Conservation (phyloP, 2,888 invertebrate species). For the Teleiodes luculella region DNA sequence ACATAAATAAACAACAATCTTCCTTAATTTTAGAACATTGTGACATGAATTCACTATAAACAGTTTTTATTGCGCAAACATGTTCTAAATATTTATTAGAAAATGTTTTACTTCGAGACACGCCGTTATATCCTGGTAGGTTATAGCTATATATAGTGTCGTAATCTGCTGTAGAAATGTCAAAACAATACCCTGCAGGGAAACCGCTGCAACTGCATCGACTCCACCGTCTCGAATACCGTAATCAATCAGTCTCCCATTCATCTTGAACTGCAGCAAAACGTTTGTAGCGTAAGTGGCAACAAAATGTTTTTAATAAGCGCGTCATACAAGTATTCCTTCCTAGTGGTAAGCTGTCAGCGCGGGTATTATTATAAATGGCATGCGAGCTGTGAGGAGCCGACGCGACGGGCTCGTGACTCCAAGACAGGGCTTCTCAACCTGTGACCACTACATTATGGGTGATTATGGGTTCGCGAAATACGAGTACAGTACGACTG, state of each 20-base stretch:
- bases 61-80: too few species aligned
- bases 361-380: slow-evolving; percentile 63
- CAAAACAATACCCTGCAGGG: slow-evolving; percentile 14
- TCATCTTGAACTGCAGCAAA: not conserved
- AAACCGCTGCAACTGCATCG: not conserved
- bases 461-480: not conserved
- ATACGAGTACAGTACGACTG: too few species aligned
- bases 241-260: not conserved
- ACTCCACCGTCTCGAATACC: not conserved
- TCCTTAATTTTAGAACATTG: too few species aligned
- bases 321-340: slow-evolving; percentile 48
- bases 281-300: slow-evolving; percentile 12
- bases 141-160: slow-evolving; percentile 1
- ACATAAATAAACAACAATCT: too few species aligned
- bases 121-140: too few species aligned
- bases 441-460: not conserved
- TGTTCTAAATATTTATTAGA: too few species aligned
- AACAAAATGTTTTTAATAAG: slow-evolving; percentile 40
- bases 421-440: not conserved
- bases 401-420: slow-evolving; percentile 38
- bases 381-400: slow-evolving; percentile 50
- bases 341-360: slow-evolving; percentile 53
- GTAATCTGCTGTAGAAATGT: slow-evolving; percentile 24
- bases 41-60: too few species aligned
- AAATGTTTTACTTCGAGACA: too few species aligned